phyloP scores from a whole-genome alignment of 2,888 invertebrate genomes.

The Melanostoma mellinum region DNA sequence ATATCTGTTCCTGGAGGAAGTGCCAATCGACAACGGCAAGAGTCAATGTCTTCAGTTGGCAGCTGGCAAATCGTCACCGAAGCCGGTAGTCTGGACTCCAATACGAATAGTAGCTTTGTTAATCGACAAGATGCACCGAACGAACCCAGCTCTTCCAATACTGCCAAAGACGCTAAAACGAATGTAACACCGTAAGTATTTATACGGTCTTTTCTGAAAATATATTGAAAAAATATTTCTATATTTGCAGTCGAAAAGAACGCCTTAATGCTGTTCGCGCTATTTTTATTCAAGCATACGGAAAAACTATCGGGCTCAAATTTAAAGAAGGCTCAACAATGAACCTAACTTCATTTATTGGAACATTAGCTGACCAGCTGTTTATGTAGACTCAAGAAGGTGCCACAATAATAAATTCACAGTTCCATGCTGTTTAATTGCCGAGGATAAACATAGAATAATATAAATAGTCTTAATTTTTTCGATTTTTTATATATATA shows the following conservation, averaged over 20 bases:
- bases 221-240: conserved; percentile 1
- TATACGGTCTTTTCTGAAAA: background rate
- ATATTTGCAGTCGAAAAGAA: conserved; percentile 77
- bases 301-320: conserved; percentile 79
- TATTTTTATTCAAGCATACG: conserved; percentile 79
- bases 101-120: conserved; percentile 78
- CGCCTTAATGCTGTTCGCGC: conserved; percentile 79
- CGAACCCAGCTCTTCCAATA: conserved; percentile 35
- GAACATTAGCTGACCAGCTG: conserved; percentile 74
- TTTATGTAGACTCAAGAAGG: conserved; percentile 55
- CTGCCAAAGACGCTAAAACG: conserved; percentile 49
- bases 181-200: conserved; percentile 43
- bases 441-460: conserved; percentile 64
- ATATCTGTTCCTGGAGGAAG: conserved; percentile 85
- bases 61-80: conserved; percentile 89
- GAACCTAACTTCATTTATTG: conserved; percentile 78
- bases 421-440: conserved; percentile 65
- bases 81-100: conserved; percentile 84
- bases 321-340: conserved; percentile 80
- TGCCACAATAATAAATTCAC: conserved; percentile 56
- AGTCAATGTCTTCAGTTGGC: conserved; percentile 84
- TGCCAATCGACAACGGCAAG: conserved; percentile 83
- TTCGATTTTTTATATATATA: conserved; percentile 41
- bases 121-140: conserved; percentile 47
- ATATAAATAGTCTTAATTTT: conserved; percentile 30